Conservation (phyloP, 2,797 vertebrate species). For the Coccyzus lansbergi region DNA sequence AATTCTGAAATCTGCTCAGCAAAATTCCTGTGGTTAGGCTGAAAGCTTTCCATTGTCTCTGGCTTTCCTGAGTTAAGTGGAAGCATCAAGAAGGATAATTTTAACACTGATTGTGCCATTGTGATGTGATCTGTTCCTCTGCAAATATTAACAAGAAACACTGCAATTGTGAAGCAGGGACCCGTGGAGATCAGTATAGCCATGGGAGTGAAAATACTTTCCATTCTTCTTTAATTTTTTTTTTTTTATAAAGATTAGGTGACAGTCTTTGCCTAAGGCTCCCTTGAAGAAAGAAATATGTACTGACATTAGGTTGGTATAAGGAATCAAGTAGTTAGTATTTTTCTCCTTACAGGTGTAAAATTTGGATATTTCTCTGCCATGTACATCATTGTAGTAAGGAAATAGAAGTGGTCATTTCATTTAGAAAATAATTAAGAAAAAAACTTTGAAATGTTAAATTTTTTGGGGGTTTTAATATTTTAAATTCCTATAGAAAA, state of each 20-base stretch:
- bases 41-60: constrained; percentile 25
- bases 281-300: not conserved
- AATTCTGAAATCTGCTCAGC: not conserved
- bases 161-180: not conserved
- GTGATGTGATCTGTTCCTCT: not conserved
- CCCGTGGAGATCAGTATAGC: not conserved
- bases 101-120: not conserved
- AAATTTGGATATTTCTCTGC: not conserved
- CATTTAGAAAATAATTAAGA: not conserved
- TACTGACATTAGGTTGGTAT: not conserved
- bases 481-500: not conserved
- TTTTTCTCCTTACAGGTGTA: not conserved
- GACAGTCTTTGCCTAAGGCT: not conserved
- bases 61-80: not conserved
- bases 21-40: not conserved
- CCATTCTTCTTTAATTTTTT: not conserved
- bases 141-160: not conserved
- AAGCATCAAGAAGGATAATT: not conserved
- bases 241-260: not conserved
- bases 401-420: not conserved
- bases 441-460: not conserved
- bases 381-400: not conserved
- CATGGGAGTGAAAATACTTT: not conserved
- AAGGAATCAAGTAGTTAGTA: not conserved
- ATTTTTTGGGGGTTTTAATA: not conserved